Evolutionary conservation across 1,140 invertebrate genomes (phyloP), one percentile per base, ranked within the genome.

Genomic region (Drosophila funebris): DNA sequence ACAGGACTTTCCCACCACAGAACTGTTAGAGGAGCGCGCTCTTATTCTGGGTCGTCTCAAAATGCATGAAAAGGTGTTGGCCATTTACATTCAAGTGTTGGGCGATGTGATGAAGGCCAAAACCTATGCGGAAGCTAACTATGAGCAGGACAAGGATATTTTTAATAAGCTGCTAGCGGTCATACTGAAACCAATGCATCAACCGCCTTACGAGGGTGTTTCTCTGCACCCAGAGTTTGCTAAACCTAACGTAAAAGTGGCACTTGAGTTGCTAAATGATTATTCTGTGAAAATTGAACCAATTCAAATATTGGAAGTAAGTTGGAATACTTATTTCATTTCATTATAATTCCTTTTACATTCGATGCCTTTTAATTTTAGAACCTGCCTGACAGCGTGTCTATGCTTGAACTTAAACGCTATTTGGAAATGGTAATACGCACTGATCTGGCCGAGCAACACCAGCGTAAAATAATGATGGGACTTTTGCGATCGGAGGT

Each of bases 1-100:
- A 6, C 93, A 96, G 14, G 95, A 97, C 89, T 98, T 99, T 87
- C 97, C 97, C 0, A 94, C 94, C 64, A 95, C 98, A 87, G 94
- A 94, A 73, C 93, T 99, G 66, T 96, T 97, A 90, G 97, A 99
- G 92, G 99, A 99, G 93, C 93, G 97, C 61, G 98, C 98, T 0
- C 94, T 99, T 24, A 95, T 99, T 61, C 92, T 99, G 13, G 98
- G 97, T 3, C 95, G 96, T 76, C 93, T 99, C 1, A 97, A 95
- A 41, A 96, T 98, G 93, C 96, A 99, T 54, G 96, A 99, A 87
- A 96, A 99, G 91, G 98, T 97, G 2, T 92, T 99, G 39, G 95
- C 95, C 0, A 98, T 99, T 88, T 99, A 99, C 91, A 94, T 98
- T 16, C 78, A 96, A 93, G 93, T 95, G 93, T 80, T 95, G 95